Evolutionary conservation across 2,113 vertebrate genomes (phyloP).

Genomic region (Macquaria australasica): DNA sequence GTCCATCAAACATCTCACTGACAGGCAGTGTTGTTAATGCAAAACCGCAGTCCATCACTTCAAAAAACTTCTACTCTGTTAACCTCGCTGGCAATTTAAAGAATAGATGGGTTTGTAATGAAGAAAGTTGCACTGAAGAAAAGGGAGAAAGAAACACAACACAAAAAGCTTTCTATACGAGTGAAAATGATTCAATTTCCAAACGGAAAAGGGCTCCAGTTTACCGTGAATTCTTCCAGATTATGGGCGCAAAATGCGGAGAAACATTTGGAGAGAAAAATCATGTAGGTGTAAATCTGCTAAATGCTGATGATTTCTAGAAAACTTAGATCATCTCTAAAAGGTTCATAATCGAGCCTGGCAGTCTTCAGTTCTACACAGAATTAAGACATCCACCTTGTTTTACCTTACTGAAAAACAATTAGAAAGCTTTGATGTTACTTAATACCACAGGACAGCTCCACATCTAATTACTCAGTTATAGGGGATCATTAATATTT

Average conservation of each 20-base stretch:
- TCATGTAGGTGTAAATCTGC: not conserved
- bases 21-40: not conserved
- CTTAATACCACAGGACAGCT: conserved; percentile 42
- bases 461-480: conserved; percentile 51
- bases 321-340: not conserved
- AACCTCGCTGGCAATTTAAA: not conserved
- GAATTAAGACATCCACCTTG: conserved; percentile 2
- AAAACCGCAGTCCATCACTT: not conserved
- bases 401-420: conserved; percentile 27
- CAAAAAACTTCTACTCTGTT: conserved; percentile 1
- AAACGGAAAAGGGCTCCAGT: not conserved
- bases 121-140: not conserved
- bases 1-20: conserved; percentile 15
- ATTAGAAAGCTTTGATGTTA: conserved; percentile 41
- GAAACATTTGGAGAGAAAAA: not conserved
- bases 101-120: not conserved
- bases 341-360: not conserved
- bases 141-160: not conserved
- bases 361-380: not conserved
- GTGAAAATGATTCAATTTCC: not conserved
- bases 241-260: not conserved
- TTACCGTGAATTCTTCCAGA: not conserved
- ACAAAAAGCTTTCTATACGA: not conserved
- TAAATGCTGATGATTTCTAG: not conserved
- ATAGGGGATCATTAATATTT: conserved; percentile 48